Percentiles rank a stretch among this genome's conserved stretches.
Evolutionary conservation across 2,888 invertebrate genomes (phyloP).

Genomic region (Leucozona laternaria): DNA sequence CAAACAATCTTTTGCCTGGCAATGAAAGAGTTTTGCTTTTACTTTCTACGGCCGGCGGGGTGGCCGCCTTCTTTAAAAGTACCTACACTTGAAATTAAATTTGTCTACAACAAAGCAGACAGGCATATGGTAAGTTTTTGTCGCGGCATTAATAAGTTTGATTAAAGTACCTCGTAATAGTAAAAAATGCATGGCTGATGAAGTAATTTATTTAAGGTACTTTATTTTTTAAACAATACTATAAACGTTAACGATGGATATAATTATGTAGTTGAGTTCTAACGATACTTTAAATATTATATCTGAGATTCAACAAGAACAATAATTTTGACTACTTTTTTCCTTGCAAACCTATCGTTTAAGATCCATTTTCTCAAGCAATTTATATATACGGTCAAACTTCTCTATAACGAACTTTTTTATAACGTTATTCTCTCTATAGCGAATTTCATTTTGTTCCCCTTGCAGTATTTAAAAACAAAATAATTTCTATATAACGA

Average conservation of each 20-base stretch:
- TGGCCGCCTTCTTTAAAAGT: constrained; percentile 16
- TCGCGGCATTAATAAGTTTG: neutral
- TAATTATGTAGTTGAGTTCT: no score
- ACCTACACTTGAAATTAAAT: constrained; percentile 45
- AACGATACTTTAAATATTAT: neutral
- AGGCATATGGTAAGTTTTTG: constrained; percentile 22
- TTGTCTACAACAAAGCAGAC: constrained; percentile 31
- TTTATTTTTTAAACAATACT: neutral
- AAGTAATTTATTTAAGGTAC: neutral
- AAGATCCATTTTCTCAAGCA: no score
- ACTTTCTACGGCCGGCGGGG: constrained; percentile 4
- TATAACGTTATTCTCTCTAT: no score
- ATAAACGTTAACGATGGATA: neutral
- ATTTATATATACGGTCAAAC: no score
- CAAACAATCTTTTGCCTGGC: constrained; percentile 44
- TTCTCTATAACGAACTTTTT: no score
- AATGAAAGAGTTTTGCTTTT: constrained; percentile 64
- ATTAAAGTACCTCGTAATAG: neutral
- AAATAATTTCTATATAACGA: no score
- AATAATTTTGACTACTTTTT: no score
- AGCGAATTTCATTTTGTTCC: no score
- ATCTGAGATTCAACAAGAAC: no score
- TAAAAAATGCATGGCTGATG: neutral
- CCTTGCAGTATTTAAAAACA: no score
- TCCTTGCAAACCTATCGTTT: no score